Percentiles rank a stretch among this genome's conserved stretches.
Conservation (phyloP, 2,797 vertebrate species). For the Melanotaenia parkinsoni region DNA sequence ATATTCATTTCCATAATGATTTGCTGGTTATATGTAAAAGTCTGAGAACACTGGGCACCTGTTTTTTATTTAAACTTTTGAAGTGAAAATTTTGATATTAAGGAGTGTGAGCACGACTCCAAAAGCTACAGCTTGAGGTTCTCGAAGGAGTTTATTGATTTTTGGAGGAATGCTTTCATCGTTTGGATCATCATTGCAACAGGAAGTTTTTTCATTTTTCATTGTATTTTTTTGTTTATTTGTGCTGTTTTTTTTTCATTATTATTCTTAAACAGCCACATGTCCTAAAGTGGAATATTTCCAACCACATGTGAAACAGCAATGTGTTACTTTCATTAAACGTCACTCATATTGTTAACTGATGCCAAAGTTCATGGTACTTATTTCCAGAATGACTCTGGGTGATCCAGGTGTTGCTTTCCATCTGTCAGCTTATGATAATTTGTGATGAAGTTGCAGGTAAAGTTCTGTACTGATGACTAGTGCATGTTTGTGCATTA, state of each 20-base stretch:
- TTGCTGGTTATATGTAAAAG: conserved; percentile 1
- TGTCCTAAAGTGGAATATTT: not conserved
- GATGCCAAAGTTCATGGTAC: not conserved
- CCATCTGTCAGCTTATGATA: not conserved
- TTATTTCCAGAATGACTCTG: not conserved
- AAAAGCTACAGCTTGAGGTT: conserved; percentile 1
- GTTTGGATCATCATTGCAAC: not conserved
- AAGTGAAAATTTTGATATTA: conserved; percentile 4
- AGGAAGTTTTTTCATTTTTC: not conserved
- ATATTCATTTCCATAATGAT: conserved; percentile 25
- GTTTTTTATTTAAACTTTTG: not conserved
- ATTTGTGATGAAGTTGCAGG: not conserved
- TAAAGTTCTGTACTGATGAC: not conserved
- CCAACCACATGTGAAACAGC: not conserved
- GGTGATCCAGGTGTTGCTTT: not conserved
- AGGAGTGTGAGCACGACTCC: not conserved
- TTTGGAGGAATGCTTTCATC: not conserved
- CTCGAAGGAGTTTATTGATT: not conserved
- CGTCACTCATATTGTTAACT: not conserved
- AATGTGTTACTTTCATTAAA: not conserved
- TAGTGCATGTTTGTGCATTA: no score
- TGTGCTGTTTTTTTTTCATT: not conserved
- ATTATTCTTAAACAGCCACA: not conserved
- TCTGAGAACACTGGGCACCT: not conserved
- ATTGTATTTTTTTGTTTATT: not conserved